A percentile compares a stretch with the other conserved stretches of the same genome.
phyloP scores from a whole-genome alignment of 2,797 vertebrate genomes.

The Pipistrellus kuhlii region DNA sequence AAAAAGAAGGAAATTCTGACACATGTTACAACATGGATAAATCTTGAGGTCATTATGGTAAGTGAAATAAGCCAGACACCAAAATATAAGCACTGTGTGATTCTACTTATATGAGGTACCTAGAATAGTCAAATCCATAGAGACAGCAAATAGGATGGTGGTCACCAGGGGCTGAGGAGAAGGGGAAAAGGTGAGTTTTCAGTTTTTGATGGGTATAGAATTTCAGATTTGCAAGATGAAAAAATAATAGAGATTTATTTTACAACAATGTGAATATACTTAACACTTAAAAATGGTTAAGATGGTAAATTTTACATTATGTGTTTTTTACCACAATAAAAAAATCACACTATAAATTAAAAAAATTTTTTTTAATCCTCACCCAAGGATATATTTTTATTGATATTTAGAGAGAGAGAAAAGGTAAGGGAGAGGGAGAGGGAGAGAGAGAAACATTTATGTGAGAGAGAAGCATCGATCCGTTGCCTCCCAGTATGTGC shows the following conservation, averaged over 20 bases:
- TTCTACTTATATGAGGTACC: background rate
- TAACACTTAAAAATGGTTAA: background rate
- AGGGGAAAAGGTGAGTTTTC: background rate
- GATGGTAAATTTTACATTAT: background rate
- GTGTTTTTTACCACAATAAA: slow-evolving; percentile 29
- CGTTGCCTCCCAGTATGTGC: background rate
- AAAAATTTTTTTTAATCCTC: background rate
- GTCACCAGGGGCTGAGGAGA: fast-evolving
- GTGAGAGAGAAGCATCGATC: background rate
- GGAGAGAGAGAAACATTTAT: background rate
- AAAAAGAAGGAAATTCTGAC: slow-evolving; percentile 12
- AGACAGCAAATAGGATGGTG: background rate
- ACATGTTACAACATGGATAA: background rate
- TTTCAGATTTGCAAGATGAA: background rate
- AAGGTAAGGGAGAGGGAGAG: background rate
- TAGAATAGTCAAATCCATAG: background rate
- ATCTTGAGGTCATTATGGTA: background rate
- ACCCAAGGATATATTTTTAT: background rate
- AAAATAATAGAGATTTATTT: background rate
- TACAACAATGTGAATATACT: background rate
- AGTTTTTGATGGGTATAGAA: background rate
- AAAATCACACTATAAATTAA: background rate
- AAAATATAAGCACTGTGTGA: background rate
- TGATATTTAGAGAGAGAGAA: background rate
- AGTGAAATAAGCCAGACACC: background rate